phyloP scores from a whole-genome alignment of 2,888 invertebrate genomes.

The Ormyrus rosae region DNA sequence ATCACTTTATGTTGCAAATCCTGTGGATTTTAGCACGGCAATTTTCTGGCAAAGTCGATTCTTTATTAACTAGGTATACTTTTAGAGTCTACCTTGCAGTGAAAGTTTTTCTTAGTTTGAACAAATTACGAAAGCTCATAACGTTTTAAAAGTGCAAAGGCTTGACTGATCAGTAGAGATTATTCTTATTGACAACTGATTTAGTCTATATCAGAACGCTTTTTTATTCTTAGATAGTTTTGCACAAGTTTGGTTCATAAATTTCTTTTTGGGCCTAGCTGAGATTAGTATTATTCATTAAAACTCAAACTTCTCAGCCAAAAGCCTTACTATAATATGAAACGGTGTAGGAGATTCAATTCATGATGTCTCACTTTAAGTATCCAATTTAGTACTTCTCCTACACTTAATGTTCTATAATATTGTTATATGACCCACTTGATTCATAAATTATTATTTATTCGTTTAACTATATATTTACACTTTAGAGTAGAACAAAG shows the following conservation, averaged over 20 bases:
- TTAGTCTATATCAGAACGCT: conserved; percentile 42
- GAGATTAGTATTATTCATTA: conserved; percentile 57
- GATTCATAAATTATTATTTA: conserved; percentile 56
- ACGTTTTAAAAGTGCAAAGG: conserved; percentile 48
- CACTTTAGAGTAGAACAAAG: conserved; percentile 52
- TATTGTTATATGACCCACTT: conserved; percentile 54
- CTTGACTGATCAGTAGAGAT: conserved; percentile 53
- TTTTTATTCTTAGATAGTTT: conserved; percentile 52
- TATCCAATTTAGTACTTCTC: conserved; percentile 45
- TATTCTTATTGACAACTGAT: conserved; percentile 49
- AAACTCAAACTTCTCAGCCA: conserved; percentile 54
- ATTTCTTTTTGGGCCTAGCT: conserved; percentile 34
- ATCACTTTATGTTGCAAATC: conserved; percentile 43
- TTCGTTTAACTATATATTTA: conserved; percentile 53
- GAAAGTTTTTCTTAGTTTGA: conserved; percentile 52
- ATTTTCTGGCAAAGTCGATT: conserved; percentile 33
- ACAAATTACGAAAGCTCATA: conserved; percentile 52
- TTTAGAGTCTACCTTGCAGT: conserved; percentile 36
- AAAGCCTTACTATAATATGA: conserved; percentile 29
- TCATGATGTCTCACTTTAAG: conserved; percentile 34
- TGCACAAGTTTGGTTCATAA: conserved; percentile 47
- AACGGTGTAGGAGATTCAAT: conserved; percentile 49
- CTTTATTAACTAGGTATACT: conserved; percentile 36
- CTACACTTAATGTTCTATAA: conserved; percentile 52
- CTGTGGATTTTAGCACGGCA: conserved; percentile 44